Evolutionary conservation across 64 coral and sea anemone genomes (phyloP).

Genomic region (Montipora capricornis): DNA sequence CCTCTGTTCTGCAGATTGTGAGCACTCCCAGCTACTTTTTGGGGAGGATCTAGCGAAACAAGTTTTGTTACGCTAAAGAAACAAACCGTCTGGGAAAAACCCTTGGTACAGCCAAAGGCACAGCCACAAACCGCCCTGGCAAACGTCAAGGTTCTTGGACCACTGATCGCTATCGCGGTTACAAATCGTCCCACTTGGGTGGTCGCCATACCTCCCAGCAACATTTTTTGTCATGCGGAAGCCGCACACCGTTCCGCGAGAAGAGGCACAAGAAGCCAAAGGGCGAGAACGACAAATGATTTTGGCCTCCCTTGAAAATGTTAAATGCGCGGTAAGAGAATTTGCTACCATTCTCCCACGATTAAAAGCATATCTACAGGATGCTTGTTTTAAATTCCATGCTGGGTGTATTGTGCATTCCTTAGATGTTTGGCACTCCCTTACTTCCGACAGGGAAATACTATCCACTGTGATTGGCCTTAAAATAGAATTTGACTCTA

Average conservation of each 20-base stretch:
- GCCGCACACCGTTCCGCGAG: background rate
- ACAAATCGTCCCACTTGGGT: background rate
- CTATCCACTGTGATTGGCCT: conserved; percentile 3
- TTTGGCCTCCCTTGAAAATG: background rate
- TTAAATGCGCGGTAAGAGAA: background rate
- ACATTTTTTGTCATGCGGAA: background rate
- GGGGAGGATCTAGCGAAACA: conserved; percentile 23
- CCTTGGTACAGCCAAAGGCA: background rate
- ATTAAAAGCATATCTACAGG: background rate
- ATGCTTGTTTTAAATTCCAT: background rate
- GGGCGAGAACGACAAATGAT: background rate
- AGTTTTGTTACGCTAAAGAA: conserved; percentile 4
- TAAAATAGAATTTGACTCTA: background rate
- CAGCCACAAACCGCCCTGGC: background rate
- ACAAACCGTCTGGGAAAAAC: background rate
- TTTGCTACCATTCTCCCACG: background rate
- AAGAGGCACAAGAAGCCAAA: background rate
- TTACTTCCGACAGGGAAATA: conserved; percentile 40
- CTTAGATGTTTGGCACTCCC: background rate
- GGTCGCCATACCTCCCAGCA: background rate
- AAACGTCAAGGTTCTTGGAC: no score
- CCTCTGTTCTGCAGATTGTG: background rate
- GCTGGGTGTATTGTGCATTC: background rate
- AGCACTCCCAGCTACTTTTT: background rate
- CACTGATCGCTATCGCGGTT: background rate